Evolutionary conservation across 1,140 invertebrate genomes (phyloP), one percentile per base, ranked within the genome.

Genomic region (Drosophila obscura): DNA sequence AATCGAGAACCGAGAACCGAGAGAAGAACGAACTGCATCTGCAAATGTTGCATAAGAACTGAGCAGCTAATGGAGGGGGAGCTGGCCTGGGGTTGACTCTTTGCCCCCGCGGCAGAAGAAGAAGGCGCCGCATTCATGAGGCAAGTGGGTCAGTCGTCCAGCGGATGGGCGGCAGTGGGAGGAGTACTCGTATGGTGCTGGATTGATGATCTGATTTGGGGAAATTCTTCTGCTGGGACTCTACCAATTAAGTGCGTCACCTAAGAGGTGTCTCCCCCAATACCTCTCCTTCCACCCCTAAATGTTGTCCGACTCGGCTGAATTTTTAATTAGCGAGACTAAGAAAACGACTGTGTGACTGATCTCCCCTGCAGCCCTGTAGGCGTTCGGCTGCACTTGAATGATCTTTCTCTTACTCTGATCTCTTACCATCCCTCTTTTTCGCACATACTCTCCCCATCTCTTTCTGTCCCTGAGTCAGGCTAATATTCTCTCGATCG

Each of bases 71-170:
- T 35, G 41, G 39, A 16, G 28, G 16, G 19, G 19, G 19, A 19
- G 19, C 19, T 19, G 31, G 4, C 24, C 24, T 6, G 41, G 22
- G 63, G 51, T 35, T 73, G 50, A 72, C 55, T 73, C 39, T 61
- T 72, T 61, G 71, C 13, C 67, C 65, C 43, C 56, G 46, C 1
- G 9, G 31, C n/a, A 13, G n/a, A 11, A 39, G 35, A 75, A 75
- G 50, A 75, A 75, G 73, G 73, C 73, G 45, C 44, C 35, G 56
- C 62, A 62, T 73, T 79, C 63, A 61, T 75, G 51, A 46, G 28
- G 31, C n/a, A 82, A 83, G 35, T 82, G 75, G 79, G 79, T 83
- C 79, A 82, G 52, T 82, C 56, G 63, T 65, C 61, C 49, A 41
- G 13, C 44, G 7, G 31, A 56, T 41, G 8, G 8, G 11, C 16